phyloP scores from a whole-genome alignment of 2,113 vertebrate species.

The Phaetusa simplex region DNA sequence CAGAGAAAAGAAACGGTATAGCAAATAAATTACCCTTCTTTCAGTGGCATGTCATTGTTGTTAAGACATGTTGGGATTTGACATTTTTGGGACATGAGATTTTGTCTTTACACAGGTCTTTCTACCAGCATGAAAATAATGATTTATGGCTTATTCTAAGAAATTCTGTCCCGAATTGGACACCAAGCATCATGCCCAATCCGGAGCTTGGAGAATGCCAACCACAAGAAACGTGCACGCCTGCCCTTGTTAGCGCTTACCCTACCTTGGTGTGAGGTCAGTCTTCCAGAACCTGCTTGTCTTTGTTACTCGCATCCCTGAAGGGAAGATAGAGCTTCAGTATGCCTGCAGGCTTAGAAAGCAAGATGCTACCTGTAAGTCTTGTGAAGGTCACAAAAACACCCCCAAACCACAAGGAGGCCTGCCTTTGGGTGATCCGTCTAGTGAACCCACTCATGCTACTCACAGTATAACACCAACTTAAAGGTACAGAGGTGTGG shows the following conservation, averaged over 20 bases:
- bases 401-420: rapidly evolving
- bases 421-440: not conserved
- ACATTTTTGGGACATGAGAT: not conserved
- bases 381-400: not conserved
- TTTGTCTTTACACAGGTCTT: not conserved
- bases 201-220: not conserved
- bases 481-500: not conserved
- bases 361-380: not conserved
- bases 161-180: not conserved
- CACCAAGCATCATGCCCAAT: rapidly evolving
- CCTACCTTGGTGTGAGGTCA: not conserved
- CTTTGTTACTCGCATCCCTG: not conserved
- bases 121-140: not conserved
- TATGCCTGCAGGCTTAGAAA: not conserved
- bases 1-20: not conserved
- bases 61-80: not conserved
- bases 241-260: not conserved
- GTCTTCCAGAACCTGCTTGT: not conserved
- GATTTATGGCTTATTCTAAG: not conserved
- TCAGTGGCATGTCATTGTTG: not conserved
- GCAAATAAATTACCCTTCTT: not conserved
- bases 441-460: not conserved
- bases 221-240: not conserved
- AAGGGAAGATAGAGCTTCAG: not conserved
- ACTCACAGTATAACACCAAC: not conserved